Conservation (phyloP, 2,797 vertebrate species). For the Eleutherodactylus coqui region DNA sequence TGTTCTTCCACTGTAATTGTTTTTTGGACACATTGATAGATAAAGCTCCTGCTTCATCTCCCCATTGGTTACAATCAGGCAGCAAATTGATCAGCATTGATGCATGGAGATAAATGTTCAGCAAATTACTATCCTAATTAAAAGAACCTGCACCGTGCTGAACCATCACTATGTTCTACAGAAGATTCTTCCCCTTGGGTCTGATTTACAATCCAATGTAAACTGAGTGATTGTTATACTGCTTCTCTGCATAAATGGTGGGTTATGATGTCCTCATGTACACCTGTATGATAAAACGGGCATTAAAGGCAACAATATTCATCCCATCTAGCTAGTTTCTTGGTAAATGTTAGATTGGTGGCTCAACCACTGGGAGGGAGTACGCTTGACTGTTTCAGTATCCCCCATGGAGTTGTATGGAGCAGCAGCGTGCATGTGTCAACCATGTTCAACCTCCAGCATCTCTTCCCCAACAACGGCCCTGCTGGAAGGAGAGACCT, state of each 20-base stretch:
- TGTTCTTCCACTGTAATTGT: neutral
- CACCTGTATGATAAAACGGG: too few species aligned
- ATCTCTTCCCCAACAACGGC: too few species aligned
- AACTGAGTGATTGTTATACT: neutral
- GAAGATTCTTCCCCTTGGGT: neutral
- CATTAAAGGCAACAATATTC: too few species aligned
- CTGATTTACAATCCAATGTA: neutral
- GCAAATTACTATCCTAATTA: neutral
- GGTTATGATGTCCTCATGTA: neutral
- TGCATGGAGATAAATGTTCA: neutral
- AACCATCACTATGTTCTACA: neutral
- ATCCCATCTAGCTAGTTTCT: too few species aligned
- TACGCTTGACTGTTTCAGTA: too few species aligned
- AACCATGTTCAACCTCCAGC: too few species aligned
- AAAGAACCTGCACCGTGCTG: neutral
- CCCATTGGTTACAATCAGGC: constrained; percentile 1
- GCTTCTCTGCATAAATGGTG: neutral
- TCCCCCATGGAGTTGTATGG: too few species aligned
- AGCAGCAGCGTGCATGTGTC: too few species aligned
- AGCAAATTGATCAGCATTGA: neutral
- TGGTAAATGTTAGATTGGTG: too few species aligned
- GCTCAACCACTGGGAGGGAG: too few species aligned
- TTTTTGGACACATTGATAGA: neutral
- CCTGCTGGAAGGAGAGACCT: too few species aligned
- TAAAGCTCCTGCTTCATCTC: neutral